A percentile compares a stretch with the other conserved stretches of the same genome.
Evolutionary conservation across 2,888 invertebrate species (phyloP).

Genomic region (Carcina quercana): DNA sequence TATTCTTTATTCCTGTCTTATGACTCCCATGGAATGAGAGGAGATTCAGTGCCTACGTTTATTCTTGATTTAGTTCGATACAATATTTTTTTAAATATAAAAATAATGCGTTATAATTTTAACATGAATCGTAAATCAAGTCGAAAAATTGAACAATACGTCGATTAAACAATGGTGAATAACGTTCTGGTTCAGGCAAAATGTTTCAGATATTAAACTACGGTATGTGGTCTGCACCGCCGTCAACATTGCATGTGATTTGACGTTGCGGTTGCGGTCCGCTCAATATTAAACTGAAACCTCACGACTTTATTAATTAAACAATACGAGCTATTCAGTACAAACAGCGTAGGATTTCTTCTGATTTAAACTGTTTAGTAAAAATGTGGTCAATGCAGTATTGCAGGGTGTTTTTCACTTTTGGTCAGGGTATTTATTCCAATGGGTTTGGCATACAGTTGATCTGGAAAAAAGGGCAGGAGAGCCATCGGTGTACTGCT

Average conservation of each 20-base stretch:
- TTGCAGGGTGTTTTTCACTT: no score
- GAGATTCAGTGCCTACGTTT: neutral
- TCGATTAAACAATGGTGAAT: neutral
- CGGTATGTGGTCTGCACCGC: constrained; percentile 21
- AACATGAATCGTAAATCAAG: neutral
- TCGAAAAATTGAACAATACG: neutral
- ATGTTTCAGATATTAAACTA: constrained; percentile 27
- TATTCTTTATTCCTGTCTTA: no score
- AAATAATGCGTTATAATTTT: neutral
- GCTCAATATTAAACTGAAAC: constrained; percentile 30
- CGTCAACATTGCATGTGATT: constrained; percentile 47
- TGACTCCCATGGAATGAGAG: neutral
- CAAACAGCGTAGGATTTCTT: no score
- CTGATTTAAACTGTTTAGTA: no score
- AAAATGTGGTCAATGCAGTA: no score
- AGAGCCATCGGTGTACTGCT: no score
- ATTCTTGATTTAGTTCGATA: neutral
- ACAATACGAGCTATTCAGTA: no score
- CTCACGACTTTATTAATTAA: constrained; percentile 13
- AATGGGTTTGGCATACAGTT: no score
- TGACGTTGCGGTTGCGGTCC: constrained; percentile 41
- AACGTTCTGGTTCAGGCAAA: neutral
- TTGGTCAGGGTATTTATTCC: no score
- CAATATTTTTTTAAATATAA: neutral
- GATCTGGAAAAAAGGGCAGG: no score